A percentile compares a stretch with the other conserved stretches of the same genome.
Evolutionary conservation across 1,140 invertebrate genomes (phyloP).

Genomic region (Neodiprion pinetum): DNA sequence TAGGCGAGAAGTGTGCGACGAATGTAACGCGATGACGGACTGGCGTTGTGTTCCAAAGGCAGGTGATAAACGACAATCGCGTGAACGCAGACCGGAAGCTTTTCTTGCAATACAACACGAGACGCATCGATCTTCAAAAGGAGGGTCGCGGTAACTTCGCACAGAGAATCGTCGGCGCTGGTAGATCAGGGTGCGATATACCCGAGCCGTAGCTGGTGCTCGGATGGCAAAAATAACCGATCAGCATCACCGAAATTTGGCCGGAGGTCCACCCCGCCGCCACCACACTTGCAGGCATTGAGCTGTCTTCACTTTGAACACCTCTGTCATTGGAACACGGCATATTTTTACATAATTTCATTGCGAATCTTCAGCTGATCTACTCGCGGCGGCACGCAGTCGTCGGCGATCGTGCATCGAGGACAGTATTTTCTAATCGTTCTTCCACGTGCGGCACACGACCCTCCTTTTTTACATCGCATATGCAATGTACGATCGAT

Average conservation of each 20-base stretch:
- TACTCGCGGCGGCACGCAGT: too few species aligned
- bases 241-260: not conserved
- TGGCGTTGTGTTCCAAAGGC: not conserved
- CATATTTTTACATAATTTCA: too few species aligned
- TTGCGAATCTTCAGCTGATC: too few species aligned
- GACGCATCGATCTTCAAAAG: not conserved
- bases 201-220: not conserved
- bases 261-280: not conserved
- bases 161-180: not conserved
- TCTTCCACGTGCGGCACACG: too few species aligned
- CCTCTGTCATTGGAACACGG: too few species aligned
- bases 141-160: not conserved
- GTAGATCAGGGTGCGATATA: not conserved
- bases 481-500: too few species aligned
- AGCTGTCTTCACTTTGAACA: too few species aligned
- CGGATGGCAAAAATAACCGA: conserved; percentile 5
- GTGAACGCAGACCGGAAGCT: not conserved
- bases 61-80: not conserved
- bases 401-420: too few species aligned
- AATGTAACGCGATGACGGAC: not conserved
- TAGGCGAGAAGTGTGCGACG: not conserved
- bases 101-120: not conserved
- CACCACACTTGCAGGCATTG: too few species aligned
- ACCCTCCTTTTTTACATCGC: too few species aligned
- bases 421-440: too few species aligned